phyloP scores from a whole-genome alignment of 2,797 vertebrate genomes.

The Ptychadena robeensis region DNA sequence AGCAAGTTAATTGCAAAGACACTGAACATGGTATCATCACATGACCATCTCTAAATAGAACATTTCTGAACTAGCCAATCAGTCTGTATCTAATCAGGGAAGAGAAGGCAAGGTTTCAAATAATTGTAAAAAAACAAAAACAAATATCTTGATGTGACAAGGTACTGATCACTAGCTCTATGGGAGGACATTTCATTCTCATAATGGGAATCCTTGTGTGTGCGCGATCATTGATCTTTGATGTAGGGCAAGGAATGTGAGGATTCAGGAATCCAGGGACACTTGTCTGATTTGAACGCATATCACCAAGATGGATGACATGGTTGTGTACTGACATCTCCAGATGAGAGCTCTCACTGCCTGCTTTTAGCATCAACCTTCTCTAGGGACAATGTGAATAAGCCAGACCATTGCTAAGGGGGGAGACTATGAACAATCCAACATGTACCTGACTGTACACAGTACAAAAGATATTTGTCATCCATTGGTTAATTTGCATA shows the following conservation, averaged over 20 bases:
- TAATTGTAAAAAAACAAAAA: no score
- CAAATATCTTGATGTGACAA: no score
- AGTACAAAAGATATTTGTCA: neutral
- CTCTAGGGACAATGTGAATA: neutral
- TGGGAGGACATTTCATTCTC: neutral
- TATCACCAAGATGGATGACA: constrained; percentile 51
- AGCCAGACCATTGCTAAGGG: no score
- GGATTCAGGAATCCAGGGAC: constrained; percentile 69
- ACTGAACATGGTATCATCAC: no score
- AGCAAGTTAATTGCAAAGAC: no score
- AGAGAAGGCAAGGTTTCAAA: no score
- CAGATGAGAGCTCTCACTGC: constrained; percentile 71
- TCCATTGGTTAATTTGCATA: no score
- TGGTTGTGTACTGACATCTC: constrained; percentile 73
- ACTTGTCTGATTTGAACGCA: constrained; percentile 70
- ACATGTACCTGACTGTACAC: neutral
- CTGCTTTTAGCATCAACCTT: constrained; percentile 14
- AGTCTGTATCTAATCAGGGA: no score
- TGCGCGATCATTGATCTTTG: neutral
- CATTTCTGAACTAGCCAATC: no score
- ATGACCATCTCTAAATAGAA: no score
- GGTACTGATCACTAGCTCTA: no score
- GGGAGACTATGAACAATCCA: no score
- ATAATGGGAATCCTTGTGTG: neutral
- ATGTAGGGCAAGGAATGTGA: constrained; percentile 64